Evolutionary conservation across 2,888 invertebrate genomes (phyloP).

Genomic region (Microctonus hyperodae): DNA sequence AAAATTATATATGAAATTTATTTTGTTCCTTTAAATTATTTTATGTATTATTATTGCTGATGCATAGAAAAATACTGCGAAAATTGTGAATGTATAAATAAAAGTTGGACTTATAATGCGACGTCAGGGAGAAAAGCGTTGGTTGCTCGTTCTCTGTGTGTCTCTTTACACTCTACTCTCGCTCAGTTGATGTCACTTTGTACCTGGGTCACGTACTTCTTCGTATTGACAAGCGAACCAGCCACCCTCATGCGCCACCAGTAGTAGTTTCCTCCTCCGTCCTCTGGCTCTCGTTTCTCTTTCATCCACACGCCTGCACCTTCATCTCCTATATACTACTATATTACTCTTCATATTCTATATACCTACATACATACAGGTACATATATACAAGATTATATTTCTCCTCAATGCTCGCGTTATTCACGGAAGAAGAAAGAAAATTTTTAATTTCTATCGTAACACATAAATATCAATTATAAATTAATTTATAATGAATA

Average conservation of each 20-base stretch:
- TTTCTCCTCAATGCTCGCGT: background rate
- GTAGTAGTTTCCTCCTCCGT: conserved; percentile 20
- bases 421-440: background rate
- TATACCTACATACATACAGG: too few species aligned
- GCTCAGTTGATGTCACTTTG: conserved; percentile 49
- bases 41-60: background rate
- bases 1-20: too few species aligned
- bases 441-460: background rate
- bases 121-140: background rate
- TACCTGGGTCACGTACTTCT: conserved; percentile 60
- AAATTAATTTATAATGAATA: background rate
- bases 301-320: background rate
- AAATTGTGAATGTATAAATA: conserved; percentile 6
- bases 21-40: too few species aligned
- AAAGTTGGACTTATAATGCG: conserved; percentile 26
- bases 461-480: background rate
- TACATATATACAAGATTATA: too few species aligned
- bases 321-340: background rate
- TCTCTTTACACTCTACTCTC: conserved; percentile 3
- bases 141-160: conserved; percentile 3
- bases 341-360: background rate
- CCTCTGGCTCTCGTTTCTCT: background rate
- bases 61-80: background rate
- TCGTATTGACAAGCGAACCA: conserved; percentile 60
- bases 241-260: conserved; percentile 40